Evolutionary conservation across 2,888 invertebrate genomes (phyloP), one percentile per base, ranked within the genome.

Genomic region (Lymantria dispar): DNA sequence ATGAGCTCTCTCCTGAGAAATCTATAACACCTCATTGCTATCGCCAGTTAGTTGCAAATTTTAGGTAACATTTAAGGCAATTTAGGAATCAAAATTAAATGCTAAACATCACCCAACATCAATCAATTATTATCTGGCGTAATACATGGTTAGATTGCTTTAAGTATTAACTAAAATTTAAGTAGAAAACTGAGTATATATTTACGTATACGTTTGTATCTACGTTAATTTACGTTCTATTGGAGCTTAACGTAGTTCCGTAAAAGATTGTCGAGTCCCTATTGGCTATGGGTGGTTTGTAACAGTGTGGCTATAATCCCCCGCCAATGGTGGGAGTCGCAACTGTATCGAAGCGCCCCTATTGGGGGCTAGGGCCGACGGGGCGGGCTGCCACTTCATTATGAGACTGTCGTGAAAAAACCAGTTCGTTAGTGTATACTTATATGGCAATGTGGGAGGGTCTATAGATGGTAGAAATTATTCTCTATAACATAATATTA

Each of bases 251-350:
- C 2, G 22, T 22, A 33, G 1, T 33, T 10, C 33, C 33, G 3
- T 33, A 33, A 10, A 1, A 33, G 33, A 7, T 33, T 8, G 5
- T 7, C 38, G 38, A n/a, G 2, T 47, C 50, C 50, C 55, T 57
- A 47, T 46, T 29, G 31, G 38, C 3, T 38, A 41, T 8, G 40
- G 7, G 0, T 33, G 12, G 36, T 45, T 48, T 41, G 51, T 33
- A 47, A 38, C 51, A 47, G 37, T 36, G 30, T 43, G 15, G 42
- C 37, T 8, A 50, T 39, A 45, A 31, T 44, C 13, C 12, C n/a
- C 38, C 11, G 15, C 78, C 74, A 79, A 80, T 82, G 62, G 64
- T 49, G 40, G 43, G 47, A 58, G 53, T 67, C 38, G 73, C 52
- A 61, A 70, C 76, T 54, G 73, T 74, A 65, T 55, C 69, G 42